Base-by-base conservation (phyloP, 2,888 invertebrate genomes). In the Cantharis nigra region DNA sequence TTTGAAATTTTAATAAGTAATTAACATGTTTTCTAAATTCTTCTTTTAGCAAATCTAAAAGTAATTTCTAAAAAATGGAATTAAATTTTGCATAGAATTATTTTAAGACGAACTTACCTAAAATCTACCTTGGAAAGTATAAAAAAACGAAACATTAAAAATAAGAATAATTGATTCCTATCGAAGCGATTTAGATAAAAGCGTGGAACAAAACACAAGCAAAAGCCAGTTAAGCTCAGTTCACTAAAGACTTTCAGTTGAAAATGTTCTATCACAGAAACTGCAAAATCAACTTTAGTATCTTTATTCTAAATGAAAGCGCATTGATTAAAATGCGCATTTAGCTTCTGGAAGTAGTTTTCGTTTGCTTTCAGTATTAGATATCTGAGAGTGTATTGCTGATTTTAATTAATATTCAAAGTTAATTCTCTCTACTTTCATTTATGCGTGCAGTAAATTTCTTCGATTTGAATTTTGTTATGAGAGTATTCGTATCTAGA, bases 271-370 rank as follows among this genome's bases (percentile, higher is more conserved):
- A 82, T 83, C 83, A 81, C 82, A 81, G 80, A 76, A 82, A 81
- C 80, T 80, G 82, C 80, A 82, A 80, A 82, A 82, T 82, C 83
- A 82, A 82, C 82, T 82, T 82, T 78, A 79, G 82, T 81, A 82
- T 82, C 83, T 83, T 84, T 83, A 84, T 83, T 80, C 80, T 77
- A 80, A 81, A 83, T 82, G 80, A 82, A 80, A 82, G 81, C 81
- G 81, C 83, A 83, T 81, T 83, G 83, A 84, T 84, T 84, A 83
- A 83, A 84, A 84, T 84, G 83, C 82, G 82, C 81, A 82, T 83
- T 83, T 82, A 81, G 82, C 82, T 80, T 78, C 80, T 81, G 78
- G 79, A 81, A 82, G 81, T 82, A 82, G 81, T 82, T 81, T 82
- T 82, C 81, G 81, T 80, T 81, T 79, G 78, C 80, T 77, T 81